These are phyloP conservation scores for Fukomys damarensis DNA, from an alignment of 2,113 vertebrate species.

Conservation along the genomic window DNA sequence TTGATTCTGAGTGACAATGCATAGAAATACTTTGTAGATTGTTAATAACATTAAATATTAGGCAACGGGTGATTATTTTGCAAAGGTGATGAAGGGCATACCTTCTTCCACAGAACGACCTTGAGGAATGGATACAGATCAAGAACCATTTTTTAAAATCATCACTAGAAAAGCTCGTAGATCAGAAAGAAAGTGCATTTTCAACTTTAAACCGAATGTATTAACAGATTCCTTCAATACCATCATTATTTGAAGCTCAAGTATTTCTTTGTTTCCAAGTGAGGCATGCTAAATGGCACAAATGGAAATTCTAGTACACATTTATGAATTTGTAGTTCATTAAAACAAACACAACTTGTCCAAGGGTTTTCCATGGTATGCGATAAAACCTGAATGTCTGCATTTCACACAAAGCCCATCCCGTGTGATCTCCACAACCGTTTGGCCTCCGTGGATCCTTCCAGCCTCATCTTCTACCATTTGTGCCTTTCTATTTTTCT, in stretches of 20 bases:
- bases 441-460: neutral
- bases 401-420: neutral
- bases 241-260: neutral
- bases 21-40: neutral
- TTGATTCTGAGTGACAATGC: neutral
- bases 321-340: neutral
- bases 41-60: conserved; percentile 35
- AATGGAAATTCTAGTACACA: neutral
- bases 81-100: neutral
- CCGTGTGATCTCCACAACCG: neutral
- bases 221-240: neutral
- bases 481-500: neutral
- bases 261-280: neutral
- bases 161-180: neutral
- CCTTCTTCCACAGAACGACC: neutral
- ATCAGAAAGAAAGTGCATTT: conserved; percentile 23
- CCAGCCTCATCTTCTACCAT: neutral
- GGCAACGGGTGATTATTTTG: neutral
- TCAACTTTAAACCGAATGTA: neutral
- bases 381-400: neutral
- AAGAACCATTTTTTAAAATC: neutral
- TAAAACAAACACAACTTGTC: neutral
- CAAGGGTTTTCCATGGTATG: neutral
- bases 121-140: neutral
- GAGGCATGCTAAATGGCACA: neutral